These are phyloP conservation scores for Hippasteria phrygiana DNA, from an alignment of 53 echinoderm and acorn worm genomes.

Conservation along the genomic window DNA sequence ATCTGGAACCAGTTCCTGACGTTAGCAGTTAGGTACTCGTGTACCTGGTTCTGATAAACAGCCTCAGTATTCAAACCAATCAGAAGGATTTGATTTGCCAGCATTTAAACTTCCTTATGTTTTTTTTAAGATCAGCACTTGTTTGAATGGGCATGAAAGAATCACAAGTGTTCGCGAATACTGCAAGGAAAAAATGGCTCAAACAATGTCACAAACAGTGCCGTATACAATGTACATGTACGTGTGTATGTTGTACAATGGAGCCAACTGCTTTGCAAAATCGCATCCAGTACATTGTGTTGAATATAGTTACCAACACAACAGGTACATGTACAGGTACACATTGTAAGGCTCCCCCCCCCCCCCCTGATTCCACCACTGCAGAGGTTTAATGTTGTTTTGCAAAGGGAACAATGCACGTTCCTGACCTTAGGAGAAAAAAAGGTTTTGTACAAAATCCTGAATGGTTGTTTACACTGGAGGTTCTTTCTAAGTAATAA, in stretches of 20 bases:
- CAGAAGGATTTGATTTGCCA: too few species aligned
- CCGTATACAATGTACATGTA: not conserved
- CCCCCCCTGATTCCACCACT: not conserved
- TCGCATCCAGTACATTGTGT: not conserved
- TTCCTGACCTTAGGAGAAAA: not conserved
- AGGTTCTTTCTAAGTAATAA: not conserved
- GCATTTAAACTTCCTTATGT: too few species aligned
- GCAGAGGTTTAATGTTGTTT: not conserved
- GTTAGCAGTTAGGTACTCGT: too few species aligned
- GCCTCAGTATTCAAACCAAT: too few species aligned
- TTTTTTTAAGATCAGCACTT: too few species aligned
- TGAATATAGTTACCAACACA: not conserved
- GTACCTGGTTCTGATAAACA: too few species aligned
- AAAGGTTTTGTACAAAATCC: not conserved
- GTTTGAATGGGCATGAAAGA: too few species aligned
- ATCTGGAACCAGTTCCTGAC: too few species aligned
- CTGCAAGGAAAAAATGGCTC: not conserved
- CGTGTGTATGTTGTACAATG: too few species aligned
- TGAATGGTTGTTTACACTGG: not conserved
- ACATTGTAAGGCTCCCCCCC: too few species aligned
- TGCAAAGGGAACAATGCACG: not conserved
- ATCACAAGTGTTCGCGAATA: too few species aligned
- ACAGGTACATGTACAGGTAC: too few species aligned
- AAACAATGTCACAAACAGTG: not conserved
- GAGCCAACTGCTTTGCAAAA: not conserved